Evolutionary conservation across 2,888 invertebrate species (phyloP).

Genomic region (Cotesia congregata): DNA sequence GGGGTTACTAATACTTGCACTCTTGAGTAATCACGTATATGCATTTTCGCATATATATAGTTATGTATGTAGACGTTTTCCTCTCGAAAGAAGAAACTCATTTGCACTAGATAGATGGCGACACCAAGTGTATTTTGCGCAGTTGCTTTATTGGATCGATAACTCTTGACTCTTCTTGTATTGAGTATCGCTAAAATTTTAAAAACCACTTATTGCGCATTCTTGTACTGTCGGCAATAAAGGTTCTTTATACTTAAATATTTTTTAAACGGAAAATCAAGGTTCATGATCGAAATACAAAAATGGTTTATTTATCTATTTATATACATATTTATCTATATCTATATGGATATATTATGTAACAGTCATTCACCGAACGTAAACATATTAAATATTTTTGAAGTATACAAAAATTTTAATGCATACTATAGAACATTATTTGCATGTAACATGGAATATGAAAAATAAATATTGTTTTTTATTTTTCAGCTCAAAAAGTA

Average conservation of each 20-base stretch:
- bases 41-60: background rate
- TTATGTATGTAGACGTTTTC: background rate
- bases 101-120: constrained; percentile 35
- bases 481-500: constrained; percentile 65
- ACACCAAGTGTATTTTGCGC: constrained; percentile 27
- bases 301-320: background rate
- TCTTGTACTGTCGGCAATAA: constrained; percentile 27
- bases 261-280: background rate
- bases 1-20: constrained; percentile 18
- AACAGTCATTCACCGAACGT: background rate
- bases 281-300: no score
- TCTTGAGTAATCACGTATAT: constrained; percentile 10
- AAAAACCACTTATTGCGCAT: constrained; percentile 15
- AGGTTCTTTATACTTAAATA: background rate
- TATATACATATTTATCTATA: background rate
- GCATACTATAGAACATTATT: background rate
- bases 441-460: constrained; percentile 7
- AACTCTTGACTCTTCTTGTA: background rate
- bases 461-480: constrained; percentile 34
- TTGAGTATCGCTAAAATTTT: background rate
- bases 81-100: constrained; percentile 12
- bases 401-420: background rate
- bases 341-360: no score
- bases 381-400: background rate
- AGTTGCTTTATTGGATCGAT: constrained; percentile 12